A percentile compares a stretch with the other conserved stretches of the same genome.
phyloP scores from a whole-genome alignment of 2,888 invertebrate species.

The Apomyelois bistriatella region DNA sequence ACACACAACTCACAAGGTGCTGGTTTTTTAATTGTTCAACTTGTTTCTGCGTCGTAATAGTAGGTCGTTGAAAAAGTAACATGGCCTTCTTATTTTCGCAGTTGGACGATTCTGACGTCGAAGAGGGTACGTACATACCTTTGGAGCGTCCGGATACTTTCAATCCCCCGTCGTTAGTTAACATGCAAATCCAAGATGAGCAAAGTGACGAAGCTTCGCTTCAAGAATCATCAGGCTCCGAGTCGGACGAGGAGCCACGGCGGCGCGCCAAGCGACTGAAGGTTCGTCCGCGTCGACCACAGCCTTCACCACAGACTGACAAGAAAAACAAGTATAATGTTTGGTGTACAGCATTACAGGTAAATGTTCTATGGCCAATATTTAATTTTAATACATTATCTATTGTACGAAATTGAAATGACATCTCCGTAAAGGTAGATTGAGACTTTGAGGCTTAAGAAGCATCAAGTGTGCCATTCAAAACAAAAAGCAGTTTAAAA shows the following conservation, averaged over 20 bases:
- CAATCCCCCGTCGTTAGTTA: constrained; percentile 69
- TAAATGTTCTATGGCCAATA: constrained; percentile 22
- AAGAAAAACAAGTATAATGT: constrained; percentile 87
- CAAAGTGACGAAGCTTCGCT: constrained; percentile 79
- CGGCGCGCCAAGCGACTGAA: constrained; percentile 77
- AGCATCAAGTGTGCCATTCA: no score
- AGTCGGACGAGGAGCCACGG: constrained; percentile 80
- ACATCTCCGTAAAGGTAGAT: no score
- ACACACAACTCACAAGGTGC: not conserved
- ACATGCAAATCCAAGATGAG: constrained; percentile 80
- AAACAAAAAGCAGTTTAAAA: no score
- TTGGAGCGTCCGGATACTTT: constrained; percentile 77
- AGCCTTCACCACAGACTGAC: constrained; percentile 49
- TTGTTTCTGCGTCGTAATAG: constrained; percentile 1
- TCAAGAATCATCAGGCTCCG: constrained; percentile 72
- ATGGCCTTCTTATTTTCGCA: constrained; percentile 34
- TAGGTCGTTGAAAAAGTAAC: not conserved
- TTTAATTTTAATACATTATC: no score
- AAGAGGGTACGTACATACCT: constrained; percentile 78
- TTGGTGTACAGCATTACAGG: constrained; percentile 83
- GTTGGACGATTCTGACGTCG: constrained; percentile 75
- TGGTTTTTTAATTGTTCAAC: not conserved
- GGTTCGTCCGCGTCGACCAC: constrained; percentile 51
- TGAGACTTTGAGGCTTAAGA: no score
- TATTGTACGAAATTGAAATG: no score